These are phyloP conservation scores for Listrodromus nycthemerus DNA, from an alignment of 2,888 invertebrate species.

Conservation along the genomic window DNA sequence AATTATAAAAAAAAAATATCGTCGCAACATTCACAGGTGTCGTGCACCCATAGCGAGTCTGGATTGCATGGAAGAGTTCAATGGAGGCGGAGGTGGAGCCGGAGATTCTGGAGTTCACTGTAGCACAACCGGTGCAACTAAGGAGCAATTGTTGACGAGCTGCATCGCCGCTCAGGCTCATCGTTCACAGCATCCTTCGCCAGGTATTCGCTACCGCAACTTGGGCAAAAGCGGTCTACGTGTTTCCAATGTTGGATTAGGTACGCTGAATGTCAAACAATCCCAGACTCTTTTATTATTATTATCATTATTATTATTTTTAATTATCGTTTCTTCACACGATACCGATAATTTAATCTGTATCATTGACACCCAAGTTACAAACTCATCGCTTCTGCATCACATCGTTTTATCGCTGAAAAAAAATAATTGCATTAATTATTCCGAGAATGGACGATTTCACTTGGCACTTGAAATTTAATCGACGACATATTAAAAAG, in stretches of 20 bases:
- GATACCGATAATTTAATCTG: neutral
- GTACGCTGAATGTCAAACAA: slow-evolving; percentile 84
- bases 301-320: neutral
- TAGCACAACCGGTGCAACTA: slow-evolving; percentile 84
- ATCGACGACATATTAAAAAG: neutral
- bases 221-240: slow-evolving; percentile 97
- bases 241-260: slow-evolving; percentile 96
- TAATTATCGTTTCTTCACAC: slow-evolving; percentile 3
- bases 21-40: slow-evolving; percentile 88
- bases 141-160: slow-evolving; percentile 86
- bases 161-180: slow-evolving; percentile 85
- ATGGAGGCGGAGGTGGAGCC: slow-evolving; percentile 87
- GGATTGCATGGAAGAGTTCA: slow-evolving; percentile 98
- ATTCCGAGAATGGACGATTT: neutral
- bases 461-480: neutral
- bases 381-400: slow-evolving; percentile 24
- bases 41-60: slow-evolving; percentile 96
- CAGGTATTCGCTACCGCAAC: slow-evolving; percentile 95
- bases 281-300: slow-evolving; percentile 70
- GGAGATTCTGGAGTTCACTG: slow-evolving; percentile 83
- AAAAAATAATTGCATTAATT: neutral
- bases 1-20: neutral
- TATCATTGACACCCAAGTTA: neutral
- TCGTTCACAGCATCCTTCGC: slow-evolving; percentile 88
- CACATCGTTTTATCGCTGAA: slow-evolving; percentile 12